phyloP scores from a whole-genome alignment of 2,113 vertebrate species.

The Taxidea taxus region DNA sequence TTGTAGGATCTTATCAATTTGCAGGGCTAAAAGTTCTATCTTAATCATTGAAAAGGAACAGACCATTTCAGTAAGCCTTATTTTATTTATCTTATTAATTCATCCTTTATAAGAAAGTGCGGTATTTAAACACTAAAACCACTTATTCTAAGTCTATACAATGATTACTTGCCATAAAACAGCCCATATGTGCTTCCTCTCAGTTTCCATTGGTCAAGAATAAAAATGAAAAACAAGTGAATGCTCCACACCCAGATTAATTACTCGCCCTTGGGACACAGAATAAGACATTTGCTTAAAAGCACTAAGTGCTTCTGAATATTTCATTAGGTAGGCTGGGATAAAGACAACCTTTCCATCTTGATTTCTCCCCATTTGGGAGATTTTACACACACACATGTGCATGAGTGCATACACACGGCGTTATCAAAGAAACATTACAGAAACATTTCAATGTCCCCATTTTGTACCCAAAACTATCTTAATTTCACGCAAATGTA shows the following conservation, averaged over 20 bases:
- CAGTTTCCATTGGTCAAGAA: neutral
- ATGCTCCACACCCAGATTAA: constrained; percentile 68
- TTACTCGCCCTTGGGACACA: constrained; percentile 37
- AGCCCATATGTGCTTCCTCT: neutral
- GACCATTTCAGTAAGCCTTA: neutral
- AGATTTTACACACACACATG: neutral
- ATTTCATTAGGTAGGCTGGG: constrained; percentile 70
- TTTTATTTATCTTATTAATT: neutral
- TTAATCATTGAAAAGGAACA: constrained; percentile 1
- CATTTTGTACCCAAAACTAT: neutral
- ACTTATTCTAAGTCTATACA: constrained; percentile 26
- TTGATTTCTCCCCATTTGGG: constrained; percentile 47
- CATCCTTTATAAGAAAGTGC: neutral
- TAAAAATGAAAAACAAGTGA: constrained; percentile 52
- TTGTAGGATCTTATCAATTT: constrained; percentile 35
- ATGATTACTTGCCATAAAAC: constrained; percentile 66
- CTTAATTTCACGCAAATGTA: neutral
- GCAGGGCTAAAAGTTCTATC: neutral
- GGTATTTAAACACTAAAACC: constrained; percentile 46
- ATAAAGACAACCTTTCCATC: constrained; percentile 61
- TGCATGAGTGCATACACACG: neutral
- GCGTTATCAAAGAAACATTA: neutral
- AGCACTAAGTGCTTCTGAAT: constrained; percentile 79
- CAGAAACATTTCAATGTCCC: neutral
- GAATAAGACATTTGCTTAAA: constrained; percentile 78